phyloP scores from a whole-genome alignment of 2,113 vertebrate genomes.

The Limanda limanda region DNA sequence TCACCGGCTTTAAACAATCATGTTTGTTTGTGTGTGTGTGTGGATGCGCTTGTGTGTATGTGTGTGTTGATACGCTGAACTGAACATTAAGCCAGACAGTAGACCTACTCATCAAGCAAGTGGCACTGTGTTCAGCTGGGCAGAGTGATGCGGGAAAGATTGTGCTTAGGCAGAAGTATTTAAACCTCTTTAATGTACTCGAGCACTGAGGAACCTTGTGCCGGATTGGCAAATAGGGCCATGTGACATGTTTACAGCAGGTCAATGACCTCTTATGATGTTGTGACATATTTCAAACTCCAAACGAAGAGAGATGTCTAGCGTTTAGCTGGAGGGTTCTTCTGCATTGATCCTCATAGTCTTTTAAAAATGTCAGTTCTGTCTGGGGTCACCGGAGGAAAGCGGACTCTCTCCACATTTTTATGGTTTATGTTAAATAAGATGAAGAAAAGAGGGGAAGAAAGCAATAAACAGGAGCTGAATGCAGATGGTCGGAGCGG shows the following conservation, averaged over 20 bases:
- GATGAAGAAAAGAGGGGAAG: not conserved
- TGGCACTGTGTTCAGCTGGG: slow-evolving; percentile 39
- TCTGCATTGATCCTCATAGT: slow-evolving; percentile 13
- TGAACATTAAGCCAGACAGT: slow-evolving; percentile 51
- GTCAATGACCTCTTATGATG: not conserved
- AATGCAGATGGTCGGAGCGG: slow-evolving; percentile 17
- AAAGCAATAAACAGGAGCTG: slow-evolving; percentile 31
- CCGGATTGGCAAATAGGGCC: not conserved
- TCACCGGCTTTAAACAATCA: slow-evolving; percentile 54
- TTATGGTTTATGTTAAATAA: slow-evolving; percentile 31
- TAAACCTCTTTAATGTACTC: slow-evolving; percentile 57
- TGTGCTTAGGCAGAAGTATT: slow-evolving; percentile 48
- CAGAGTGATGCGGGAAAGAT: slow-evolving; percentile 49
- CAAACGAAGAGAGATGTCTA: slow-evolving; percentile 30
- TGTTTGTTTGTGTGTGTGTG: slow-evolving; percentile 68
- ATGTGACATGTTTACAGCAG: slow-evolving; percentile 23
- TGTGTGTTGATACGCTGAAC: slow-evolving; percentile 48
- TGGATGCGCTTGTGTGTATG: slow-evolving; percentile 35
- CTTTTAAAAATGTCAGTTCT: slow-evolving; percentile 28
- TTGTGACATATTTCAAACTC: slow-evolving; percentile 13
- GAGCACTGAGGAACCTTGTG: slow-evolving; percentile 23
- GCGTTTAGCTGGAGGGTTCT: not conserved
- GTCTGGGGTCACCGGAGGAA: slow-evolving; percentile 1
- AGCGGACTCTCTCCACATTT: slow-evolving; percentile 20
- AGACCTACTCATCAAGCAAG: slow-evolving; percentile 49